Conservation (phyloP, 2,888 invertebrate species). For the Drepanosiphum platanoidis region DNA sequence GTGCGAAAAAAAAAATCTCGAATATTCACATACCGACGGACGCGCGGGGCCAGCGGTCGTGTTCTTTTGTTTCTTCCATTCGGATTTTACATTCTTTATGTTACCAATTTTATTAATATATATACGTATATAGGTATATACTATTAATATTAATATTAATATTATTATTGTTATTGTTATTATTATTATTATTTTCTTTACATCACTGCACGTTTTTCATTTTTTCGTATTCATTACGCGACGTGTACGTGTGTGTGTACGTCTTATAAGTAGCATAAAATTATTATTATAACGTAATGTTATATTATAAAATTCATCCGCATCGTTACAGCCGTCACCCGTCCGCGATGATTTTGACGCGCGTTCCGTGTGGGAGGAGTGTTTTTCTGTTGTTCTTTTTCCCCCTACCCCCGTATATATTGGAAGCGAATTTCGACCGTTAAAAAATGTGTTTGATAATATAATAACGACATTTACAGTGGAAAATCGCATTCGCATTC, state of each 20-base stretch:
- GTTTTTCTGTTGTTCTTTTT: background rate
- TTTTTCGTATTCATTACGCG: conserved; percentile 43
- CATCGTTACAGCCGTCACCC: too few relatives aligned
- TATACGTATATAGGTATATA: too few relatives aligned
- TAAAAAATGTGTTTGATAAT: background rate
- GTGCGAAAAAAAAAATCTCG: conserved; percentile 15
- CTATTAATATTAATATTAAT: background rate
- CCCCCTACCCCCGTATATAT: background rate
- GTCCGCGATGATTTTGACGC: too few relatives aligned
- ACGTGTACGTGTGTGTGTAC: background rate
- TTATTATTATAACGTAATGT: too few relatives aligned
- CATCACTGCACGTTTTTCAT: background rate
- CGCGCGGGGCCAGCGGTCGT: background rate
- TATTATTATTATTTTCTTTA: conserved; percentile 32
- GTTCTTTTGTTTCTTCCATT: conserved; percentile 44
- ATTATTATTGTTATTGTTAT: background rate
- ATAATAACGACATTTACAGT: background rate
- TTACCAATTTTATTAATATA: too few relatives aligned
- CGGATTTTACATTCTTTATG: background rate
- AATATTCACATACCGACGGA: conserved; percentile 29
- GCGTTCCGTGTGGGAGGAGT: too few relatives aligned
- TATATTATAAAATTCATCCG: too few relatives aligned
- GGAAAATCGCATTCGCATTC: background rate
- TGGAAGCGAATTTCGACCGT: background rate
- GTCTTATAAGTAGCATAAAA: too few relatives aligned